These are phyloP conservation scores for Trichomalopsis sarcophagae DNA, from an alignment of 1,140 invertebrate species.

Conservation along the genomic window DNA sequence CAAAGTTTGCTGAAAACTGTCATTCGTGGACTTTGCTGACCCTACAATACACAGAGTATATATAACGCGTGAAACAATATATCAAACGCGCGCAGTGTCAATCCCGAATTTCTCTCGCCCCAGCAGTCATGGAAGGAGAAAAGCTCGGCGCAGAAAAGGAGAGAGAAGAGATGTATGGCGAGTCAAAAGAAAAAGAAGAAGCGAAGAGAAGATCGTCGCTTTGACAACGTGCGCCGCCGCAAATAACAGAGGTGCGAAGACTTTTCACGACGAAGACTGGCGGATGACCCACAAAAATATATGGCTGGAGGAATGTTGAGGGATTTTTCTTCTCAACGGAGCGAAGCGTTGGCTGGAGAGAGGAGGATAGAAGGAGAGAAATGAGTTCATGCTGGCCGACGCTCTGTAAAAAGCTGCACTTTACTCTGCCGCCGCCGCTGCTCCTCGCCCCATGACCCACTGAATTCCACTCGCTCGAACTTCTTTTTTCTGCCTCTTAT, in stretches of 20 bases:
- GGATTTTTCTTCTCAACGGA: slow-evolving; percentile 41
- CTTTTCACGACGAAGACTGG: slow-evolving; percentile 17
- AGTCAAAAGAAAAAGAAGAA: background rate
- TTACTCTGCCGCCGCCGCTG: slow-evolving; percentile 8
- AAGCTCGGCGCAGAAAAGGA: background rate
- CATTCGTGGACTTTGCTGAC: background rate
- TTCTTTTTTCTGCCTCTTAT: slow-evolving; percentile 32
- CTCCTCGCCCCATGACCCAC: slow-evolving; percentile 3
- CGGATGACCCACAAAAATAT: slow-evolving; percentile 40
- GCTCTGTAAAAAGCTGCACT: slow-evolving; percentile 51
- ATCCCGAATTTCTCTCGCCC: background rate
- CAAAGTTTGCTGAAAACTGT: background rate
- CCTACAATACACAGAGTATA: background rate
- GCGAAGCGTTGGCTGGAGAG: background rate
- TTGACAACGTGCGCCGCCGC: slow-evolving; percentile 13
- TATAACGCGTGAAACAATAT: background rate
- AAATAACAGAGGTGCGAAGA: slow-evolving; percentile 44
- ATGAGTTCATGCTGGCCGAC: slow-evolving; percentile 47
- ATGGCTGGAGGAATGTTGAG: slow-evolving; percentile 33
- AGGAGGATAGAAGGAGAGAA: slow-evolving; percentile 36
- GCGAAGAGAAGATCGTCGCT: background rate
- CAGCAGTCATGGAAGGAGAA: background rate
- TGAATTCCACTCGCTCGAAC: slow-evolving; percentile 25
- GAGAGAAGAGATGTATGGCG: background rate
- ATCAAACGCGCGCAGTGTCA: background rate